Conservation (phyloP, 2,888 invertebrate species). For the Drosophila pseudotalamancana region DNA sequence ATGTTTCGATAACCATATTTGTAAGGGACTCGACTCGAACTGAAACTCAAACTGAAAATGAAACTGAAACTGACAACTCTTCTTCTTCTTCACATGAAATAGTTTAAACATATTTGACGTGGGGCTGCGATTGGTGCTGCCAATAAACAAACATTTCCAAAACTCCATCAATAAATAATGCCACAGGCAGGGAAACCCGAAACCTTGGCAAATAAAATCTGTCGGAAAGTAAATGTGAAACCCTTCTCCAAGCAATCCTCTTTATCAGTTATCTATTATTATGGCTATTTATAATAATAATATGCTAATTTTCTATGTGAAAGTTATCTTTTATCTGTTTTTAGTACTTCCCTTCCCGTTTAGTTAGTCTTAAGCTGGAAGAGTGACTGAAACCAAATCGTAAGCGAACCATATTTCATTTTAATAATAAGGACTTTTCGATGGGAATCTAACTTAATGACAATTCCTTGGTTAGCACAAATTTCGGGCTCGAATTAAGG, state of each 20-base stretch:
- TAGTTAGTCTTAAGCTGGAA: too few relatives aligned
- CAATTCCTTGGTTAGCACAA: too few relatives aligned
- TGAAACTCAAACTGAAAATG: slow-evolving; percentile 25
- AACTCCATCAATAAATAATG: slow-evolving; percentile 27
- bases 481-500: too few relatives aligned
- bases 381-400: too few relatives aligned
- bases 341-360: too few relatives aligned
- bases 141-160: slow-evolving; percentile 41
- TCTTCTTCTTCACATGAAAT: neutral
- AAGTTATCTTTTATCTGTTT: neutral
- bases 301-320: neutral
- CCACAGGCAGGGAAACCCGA: neutral
- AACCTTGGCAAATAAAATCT: neutral
- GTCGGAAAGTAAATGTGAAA: neutral
- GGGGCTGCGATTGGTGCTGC: slow-evolving; percentile 21
- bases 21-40: slow-evolving; percentile 19
- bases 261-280: slow-evolving; percentile 6
- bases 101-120: neutral
- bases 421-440: too few relatives aligned
- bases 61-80: slow-evolving; percentile 21
- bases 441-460: too few relatives aligned
- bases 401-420: too few relatives aligned
- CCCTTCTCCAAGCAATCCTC: slow-evolving; percentile 2
- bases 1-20: slow-evolving; percentile 44
- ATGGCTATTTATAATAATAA: slow-evolving; percentile 6